These are phyloP conservation scores for Papilio helenus DNA, from an alignment of 1,140 invertebrate species.

Conservation along the genomic window DNA sequence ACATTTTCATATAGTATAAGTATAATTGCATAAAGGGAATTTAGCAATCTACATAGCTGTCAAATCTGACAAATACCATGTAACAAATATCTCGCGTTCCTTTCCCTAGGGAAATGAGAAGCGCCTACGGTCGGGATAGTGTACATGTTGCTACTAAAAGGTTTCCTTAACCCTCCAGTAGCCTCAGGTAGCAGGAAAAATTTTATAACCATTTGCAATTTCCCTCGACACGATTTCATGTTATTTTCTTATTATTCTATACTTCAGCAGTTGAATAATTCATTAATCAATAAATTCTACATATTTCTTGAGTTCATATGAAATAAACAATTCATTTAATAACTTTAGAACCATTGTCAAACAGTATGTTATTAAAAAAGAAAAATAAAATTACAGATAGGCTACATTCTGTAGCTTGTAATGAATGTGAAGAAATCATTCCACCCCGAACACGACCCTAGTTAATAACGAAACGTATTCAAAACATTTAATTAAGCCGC, in stretches of 20 bases:
- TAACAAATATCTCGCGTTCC: background rate
- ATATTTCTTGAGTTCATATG: background rate
- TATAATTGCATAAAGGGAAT: background rate
- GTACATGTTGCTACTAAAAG: background rate
- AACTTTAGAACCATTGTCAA: background rate
- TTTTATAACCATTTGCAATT: slow-evolving; percentile 6
- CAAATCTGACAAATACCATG: background rate
- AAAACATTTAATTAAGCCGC: slow-evolving; percentile 54
- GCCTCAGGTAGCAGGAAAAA: background rate
- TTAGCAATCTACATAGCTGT: background rate
- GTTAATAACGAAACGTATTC: slow-evolving; percentile 42
- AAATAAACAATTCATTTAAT: background rate
- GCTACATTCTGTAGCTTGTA: slow-evolving; percentile 19
- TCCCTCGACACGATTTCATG: background rate
- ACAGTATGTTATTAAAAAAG: background rate
- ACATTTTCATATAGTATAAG: background rate
- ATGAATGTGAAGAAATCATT: slow-evolving; percentile 29
- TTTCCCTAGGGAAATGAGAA: background rate
- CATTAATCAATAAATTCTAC: background rate
- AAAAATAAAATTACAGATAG: slow-evolving; percentile 6
- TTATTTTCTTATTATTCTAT: slow-evolving; percentile 7
- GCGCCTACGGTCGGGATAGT: background rate
- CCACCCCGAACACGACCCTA: slow-evolving; percentile 27
- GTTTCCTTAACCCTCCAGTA: background rate
- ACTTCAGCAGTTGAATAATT: background rate